These are phyloP conservation scores for Myopa tessellatipennis DNA, from an alignment of 2,888 invertebrate genomes.

Conservation along the genomic window DNA sequence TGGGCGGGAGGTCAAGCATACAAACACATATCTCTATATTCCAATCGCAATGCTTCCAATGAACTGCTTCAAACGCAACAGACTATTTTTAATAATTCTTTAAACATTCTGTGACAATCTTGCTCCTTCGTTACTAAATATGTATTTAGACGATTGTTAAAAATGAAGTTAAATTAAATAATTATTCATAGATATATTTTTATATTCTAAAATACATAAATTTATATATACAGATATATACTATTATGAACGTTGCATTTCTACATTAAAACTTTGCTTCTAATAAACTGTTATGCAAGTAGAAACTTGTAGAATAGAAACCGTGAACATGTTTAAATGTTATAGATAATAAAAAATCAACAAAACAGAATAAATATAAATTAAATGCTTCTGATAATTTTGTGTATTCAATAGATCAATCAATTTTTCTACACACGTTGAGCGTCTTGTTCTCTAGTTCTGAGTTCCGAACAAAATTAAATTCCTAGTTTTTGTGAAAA, in stretches of 20 bases:
- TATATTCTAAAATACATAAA: background rate
- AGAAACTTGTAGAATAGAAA: background rate
- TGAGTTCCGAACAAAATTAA: too few species aligned
- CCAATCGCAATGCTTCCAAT: constrained; percentile 20
- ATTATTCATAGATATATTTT: constrained; percentile 6
- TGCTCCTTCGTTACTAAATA: background rate
- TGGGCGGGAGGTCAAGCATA: background rate
- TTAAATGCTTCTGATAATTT: too few species aligned
- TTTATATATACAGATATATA: background rate
- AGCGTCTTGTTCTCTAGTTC: too few species aligned
- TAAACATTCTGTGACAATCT: constrained; percentile 2
- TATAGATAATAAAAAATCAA: too few species aligned
- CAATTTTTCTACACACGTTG: too few species aligned
- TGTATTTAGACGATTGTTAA: constrained; percentile 14
- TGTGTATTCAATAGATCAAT: too few species aligned
- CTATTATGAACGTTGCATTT: background rate
- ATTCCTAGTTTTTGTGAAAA: too few species aligned
- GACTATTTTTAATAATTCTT: constrained; percentile 23
- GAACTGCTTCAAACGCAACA: constrained; percentile 34
- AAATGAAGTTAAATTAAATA: background rate
- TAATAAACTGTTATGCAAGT: background rate
- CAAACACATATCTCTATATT: constrained; percentile 5
- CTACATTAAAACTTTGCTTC: background rate
- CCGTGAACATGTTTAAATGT: background rate
- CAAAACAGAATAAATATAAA: too few species aligned